Conservation (phyloP, 2,113 vertebrate genomes). For the Gobius niger region DNA sequence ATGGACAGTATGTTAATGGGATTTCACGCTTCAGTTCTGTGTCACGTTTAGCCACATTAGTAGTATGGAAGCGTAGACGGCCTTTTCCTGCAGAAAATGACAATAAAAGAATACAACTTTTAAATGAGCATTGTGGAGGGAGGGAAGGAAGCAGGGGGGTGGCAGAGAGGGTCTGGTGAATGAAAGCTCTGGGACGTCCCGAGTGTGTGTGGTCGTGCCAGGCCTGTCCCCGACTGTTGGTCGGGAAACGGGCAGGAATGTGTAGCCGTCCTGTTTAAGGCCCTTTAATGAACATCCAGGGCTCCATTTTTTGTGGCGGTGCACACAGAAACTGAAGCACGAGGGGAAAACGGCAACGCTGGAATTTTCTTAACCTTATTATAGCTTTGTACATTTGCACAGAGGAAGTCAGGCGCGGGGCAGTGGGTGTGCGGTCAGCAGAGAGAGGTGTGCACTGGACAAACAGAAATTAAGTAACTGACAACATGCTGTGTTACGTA, state of each 20-base stretch:
- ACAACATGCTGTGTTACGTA: neutral
- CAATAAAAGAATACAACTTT: neutral
- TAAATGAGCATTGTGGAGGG: constrained; percentile 13
- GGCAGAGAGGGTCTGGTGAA: constrained; percentile 16
- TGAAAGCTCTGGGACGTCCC: constrained; percentile 14
- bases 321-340: constrained; percentile 22
- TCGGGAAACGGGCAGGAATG: constrained; percentile 76
- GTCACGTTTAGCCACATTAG: neutral
- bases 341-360: neutral
- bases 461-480: neutral
- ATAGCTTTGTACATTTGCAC: neutral
- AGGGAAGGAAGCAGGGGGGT: constrained; percentile 18
- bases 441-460: neutral
- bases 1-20: neutral
- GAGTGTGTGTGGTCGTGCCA: constrained; percentile 60
- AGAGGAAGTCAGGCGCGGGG: constrained; percentile 5
- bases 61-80: constrained; percentile 11
- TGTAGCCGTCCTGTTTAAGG: constrained; percentile 73
- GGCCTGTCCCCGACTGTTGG: constrained; percentile 71
- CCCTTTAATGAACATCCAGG: constrained; percentile 74
- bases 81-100: neutral
- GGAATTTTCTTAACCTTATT: constrained; percentile 22
- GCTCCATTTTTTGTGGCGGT: constrained; percentile 44
- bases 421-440: neutral
- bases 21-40: neutral